These are phyloP conservation scores for Daphoenositta chrysoptera DNA, from an alignment of 2,113 vertebrate species.

Conservation along the genomic window DNA sequence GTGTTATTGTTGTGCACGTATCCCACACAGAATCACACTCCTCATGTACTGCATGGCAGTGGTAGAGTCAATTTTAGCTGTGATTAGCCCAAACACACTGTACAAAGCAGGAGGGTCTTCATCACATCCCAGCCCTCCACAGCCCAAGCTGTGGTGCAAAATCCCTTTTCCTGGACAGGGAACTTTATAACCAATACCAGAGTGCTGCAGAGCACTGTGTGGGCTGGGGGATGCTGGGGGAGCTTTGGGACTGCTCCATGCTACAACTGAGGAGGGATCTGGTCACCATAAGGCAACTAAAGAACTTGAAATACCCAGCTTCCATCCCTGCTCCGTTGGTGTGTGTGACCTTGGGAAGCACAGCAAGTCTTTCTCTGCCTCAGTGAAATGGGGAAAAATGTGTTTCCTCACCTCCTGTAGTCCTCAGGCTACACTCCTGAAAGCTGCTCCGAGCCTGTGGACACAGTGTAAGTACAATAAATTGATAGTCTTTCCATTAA, in stretches of 20 bases:
- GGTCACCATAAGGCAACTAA: neutral
- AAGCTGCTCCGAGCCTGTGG: neutral
- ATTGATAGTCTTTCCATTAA: neutral
- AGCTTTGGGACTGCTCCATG: neutral
- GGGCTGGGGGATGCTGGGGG: too few species aligned
- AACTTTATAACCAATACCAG: accelerated
- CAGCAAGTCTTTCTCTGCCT: neutral
- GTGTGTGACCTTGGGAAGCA: neutral
- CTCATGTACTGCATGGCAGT: neutral
- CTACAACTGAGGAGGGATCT: neutral
- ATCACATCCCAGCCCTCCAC: neutral
- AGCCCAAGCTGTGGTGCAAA: neutral
- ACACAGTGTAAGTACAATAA: neutral
- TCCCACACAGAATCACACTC: neutral
- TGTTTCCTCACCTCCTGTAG: neutral
- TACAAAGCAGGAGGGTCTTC: neutral
- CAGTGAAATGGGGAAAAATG: neutral
- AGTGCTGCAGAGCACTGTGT: neutral
- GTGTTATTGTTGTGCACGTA: neutral
- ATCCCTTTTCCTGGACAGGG: neutral
- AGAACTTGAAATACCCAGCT: neutral
- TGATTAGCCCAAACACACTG: neutral
- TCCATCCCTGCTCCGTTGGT: neutral
- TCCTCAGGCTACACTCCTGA: neutral
- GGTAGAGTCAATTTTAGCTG: neutral